Conservation (phyloP, 2,888 invertebrate genomes). For the Strigamia transsilvanica region DNA sequence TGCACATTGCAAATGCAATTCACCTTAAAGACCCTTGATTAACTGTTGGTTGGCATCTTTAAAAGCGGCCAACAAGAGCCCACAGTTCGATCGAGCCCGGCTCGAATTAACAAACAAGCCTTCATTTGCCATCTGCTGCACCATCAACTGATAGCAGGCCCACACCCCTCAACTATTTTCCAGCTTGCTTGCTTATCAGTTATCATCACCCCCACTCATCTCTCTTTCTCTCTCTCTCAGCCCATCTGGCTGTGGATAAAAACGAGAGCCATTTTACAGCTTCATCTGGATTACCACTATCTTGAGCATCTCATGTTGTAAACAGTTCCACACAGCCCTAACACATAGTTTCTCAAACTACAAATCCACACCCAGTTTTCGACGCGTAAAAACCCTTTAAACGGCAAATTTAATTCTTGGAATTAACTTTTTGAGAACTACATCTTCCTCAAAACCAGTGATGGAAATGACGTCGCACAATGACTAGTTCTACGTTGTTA, state of each 20-base stretch:
- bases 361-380: no score
- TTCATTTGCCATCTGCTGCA: conserved; percentile 13
- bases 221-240: background rate
- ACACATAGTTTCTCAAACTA: background rate
- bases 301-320: background rate
- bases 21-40: no score
- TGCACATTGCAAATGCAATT: background rate
- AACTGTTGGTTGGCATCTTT: background rate
- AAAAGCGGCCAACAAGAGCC: background rate
- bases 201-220: background rate
- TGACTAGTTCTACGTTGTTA: no score
- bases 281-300: background rate
- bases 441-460: no score
- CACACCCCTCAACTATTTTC: conserved; percentile 7
- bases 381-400: no score
- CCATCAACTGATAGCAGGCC: background rate
- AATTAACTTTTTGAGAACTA: no score
- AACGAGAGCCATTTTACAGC: conserved; percentile 15
- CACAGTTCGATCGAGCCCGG: no score
- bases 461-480: no score
- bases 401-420: no score
- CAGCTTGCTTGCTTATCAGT: conserved; percentile 15
- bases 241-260: conserved; percentile 26
- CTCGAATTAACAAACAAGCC: conserved; percentile 30
- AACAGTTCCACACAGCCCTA: background rate